Evolutionary conservation across 2,797 vertebrate species (phyloP).

Genomic region (Halcyon chelicuti): DNA sequence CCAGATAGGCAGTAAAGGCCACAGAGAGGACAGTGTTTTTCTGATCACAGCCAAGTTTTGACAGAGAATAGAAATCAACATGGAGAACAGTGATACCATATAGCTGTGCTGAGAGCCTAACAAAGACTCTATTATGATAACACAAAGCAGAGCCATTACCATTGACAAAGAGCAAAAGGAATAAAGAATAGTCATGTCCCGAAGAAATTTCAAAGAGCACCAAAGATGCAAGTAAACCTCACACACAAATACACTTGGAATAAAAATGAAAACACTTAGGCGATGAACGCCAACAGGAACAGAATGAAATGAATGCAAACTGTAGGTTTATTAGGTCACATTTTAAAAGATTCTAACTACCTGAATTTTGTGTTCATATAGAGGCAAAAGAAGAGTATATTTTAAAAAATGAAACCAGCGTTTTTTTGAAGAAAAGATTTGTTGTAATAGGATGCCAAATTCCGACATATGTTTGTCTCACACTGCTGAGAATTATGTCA

Average conservation of each 20-base stretch:
- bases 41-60: constrained; percentile 19
- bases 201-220: constrained; percentile 33
- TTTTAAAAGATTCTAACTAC: not conserved
- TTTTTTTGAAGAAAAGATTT: not conserved
- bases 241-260: not conserved
- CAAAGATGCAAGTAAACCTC: constrained; percentile 7
- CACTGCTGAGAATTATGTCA: not conserved
- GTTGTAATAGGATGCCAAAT: not conserved
- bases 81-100: constrained; percentile 26
- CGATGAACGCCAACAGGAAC: not conserved
- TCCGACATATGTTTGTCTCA: not conserved
- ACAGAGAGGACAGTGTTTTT: not conserved
- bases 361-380: not conserved
- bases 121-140: constrained; percentile 11
- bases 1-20: not conserved
- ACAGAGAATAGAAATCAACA: constrained; percentile 10
- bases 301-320: not conserved
- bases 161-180: not conserved
- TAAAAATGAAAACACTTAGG: not conserved
- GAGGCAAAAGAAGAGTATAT: not conserved
- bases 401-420: not conserved
- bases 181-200: constrained; percentile 19
- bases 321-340: not conserved
- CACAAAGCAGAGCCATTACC: constrained; percentile 43
- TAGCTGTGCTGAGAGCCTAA: not conserved